Evolutionary conservation across 1,140 invertebrate genomes (phyloP).

Genomic region (Drosophila guanche): DNA sequence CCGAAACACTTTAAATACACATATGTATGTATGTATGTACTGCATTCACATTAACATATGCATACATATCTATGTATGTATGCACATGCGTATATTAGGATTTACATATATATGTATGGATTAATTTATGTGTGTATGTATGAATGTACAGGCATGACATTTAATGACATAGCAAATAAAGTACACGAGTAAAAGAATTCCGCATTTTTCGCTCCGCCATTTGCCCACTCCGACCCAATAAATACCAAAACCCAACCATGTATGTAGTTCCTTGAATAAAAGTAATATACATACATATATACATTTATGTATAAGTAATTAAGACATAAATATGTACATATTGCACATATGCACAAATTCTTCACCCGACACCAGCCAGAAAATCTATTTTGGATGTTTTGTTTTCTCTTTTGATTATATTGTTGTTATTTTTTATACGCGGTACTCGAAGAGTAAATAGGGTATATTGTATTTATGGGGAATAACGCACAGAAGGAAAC

Average conservation of each 20-base stretch:
- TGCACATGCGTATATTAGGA: background rate
- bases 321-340: constrained; percentile 17
- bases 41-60: no score
- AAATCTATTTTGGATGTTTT: constrained; percentile 38
- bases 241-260: background rate
- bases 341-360: background rate
- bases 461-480: no score
- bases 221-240: no score
- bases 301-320: background rate
- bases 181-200: background rate
- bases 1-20: constrained; percentile 21
- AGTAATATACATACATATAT: constrained; percentile 3
- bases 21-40: background rate
- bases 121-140: background rate
- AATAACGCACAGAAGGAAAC: no score
- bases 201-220: no score
- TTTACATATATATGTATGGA: background rate
- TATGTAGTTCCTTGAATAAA: constrained; percentile 2
- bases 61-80: background rate
- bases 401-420: background rate
- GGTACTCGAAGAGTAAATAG: no score
- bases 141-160: background rate
- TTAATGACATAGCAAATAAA: constrained; percentile 33
- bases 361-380: constrained; percentile 2
- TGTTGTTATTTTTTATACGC: background rate